Base-by-base conservation (phyloP, 2,797 vertebrate species). In the Scyliorhinus canicula region DNA sequence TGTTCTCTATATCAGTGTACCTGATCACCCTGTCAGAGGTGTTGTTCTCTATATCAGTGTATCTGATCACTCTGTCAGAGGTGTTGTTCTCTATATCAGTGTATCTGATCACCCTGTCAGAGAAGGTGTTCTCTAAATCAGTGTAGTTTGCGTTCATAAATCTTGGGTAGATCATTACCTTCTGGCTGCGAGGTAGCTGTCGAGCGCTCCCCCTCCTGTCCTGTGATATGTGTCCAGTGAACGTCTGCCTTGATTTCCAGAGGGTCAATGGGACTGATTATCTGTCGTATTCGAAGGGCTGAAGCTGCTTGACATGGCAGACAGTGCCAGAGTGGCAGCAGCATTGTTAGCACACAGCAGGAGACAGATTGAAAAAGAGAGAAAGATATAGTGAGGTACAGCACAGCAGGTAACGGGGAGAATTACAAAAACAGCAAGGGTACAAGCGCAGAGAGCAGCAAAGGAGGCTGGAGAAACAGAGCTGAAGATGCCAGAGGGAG, bases 281-380 rank as follows among this genome's bases (percentile, higher is more conserved):
- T 95, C 97, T 98, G 98, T 95, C 98, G 98, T 95, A 98, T 97
- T 95, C 96, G 97, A 95, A 98, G 97, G 96, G 98, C 99, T 96
- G 97, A 98, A 63, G 97, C 99, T 99, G 97, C 93, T 91, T 95
- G 95, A 95, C 88, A 8, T 8, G 95, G 95, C 95, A 85, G 50
- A 14, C 35, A 44, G 79, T 19, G 63, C 26, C n/a, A 95, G 60
- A 31, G 65, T 95, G 28, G 95, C 94, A 96, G 95, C 95, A 95
- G 96, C 0, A 79, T 93, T 31, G 88, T 5, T 8, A 71, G 35
- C 26, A n/a, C n/a, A 93, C n/a, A 95, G 96, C 95, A 96, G 95
- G 93, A 95, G 95, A 79, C 31, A 95, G 19, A 52, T 40, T 35
- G 95, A 79, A 31, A 91, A 52, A 95, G 60, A 93, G 88, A 94